phyloP scores from a whole-genome alignment of 2,797 vertebrate species.

The Pangasius macronema region DNA sequence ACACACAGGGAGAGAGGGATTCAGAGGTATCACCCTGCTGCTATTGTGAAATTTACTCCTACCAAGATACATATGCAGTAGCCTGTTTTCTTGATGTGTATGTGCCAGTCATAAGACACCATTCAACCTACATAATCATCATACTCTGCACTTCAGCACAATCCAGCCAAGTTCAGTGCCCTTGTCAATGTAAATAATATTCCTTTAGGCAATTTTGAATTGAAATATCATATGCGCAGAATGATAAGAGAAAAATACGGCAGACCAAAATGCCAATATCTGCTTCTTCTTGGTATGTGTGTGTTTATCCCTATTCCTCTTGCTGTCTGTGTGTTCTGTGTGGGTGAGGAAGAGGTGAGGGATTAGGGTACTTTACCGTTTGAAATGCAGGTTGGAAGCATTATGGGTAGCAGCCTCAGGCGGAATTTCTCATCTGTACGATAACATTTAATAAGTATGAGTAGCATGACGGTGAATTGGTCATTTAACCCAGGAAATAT shows the following conservation, averaged over 20 bases:
- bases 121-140: neutral
- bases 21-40: neutral
- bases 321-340: conserved; percentile 4
- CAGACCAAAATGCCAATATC: neutral
- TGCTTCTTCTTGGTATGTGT: neutral
- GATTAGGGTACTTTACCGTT: neutral
- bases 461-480: neutral
- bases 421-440: neutral
- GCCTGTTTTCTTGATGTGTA: conserved; percentile 9
- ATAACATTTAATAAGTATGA: neutral
- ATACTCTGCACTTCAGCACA: neutral
- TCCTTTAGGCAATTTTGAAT: neutral
- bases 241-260: neutral
- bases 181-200: neutral
- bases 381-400: neutral
- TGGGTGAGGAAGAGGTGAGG: neutral
- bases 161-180: neutral
- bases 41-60: conserved; percentile 15
- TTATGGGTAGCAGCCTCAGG: neutral
- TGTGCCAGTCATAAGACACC: conserved; percentile 9
- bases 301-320: neutral
- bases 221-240: neutral
- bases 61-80: neutral
- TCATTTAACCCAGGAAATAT: neutral
- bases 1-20: neutral